These are phyloP conservation scores for Lophius piscatorius DNA, from an alignment of 2,113 vertebrate genomes.

Conservation along the genomic window DNA sequence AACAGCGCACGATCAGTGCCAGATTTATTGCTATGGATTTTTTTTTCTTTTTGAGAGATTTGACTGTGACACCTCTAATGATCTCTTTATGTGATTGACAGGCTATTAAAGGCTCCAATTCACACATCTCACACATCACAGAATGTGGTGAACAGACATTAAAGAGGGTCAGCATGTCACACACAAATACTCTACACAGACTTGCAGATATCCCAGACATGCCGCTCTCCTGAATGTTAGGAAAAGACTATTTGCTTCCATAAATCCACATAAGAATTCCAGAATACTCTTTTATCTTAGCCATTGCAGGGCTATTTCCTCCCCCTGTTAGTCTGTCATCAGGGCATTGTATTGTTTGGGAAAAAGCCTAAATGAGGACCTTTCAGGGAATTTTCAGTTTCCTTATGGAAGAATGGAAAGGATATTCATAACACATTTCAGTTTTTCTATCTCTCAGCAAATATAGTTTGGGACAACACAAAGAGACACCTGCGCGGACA, in stretches of 20 bases:
- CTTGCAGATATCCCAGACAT: slow-evolving; percentile 22
- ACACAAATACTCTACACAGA: slow-evolving; percentile 25
- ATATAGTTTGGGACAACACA: slow-evolving; percentile 52
- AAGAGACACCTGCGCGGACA: slow-evolving; percentile 21
- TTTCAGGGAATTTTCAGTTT: slow-evolving; percentile 70
- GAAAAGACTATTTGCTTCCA: slow-evolving; percentile 61
- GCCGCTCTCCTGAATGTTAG: slow-evolving; percentile 30
- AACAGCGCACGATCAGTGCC: no score
- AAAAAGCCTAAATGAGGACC: slow-evolving; percentile 59
- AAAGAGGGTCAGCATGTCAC: slow-evolving; percentile 55
- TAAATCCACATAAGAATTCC: slow-evolving; percentile 64
- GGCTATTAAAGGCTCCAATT: slow-evolving; percentile 62
- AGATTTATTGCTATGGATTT: no score
- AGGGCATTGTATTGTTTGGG: slow-evolving; percentile 65
- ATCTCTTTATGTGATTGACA: slow-evolving; percentile 73
- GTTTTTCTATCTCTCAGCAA: slow-evolving; percentile 60
- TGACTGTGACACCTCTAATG: slow-evolving; percentile 67
- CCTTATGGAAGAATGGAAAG: slow-evolving; percentile 70
- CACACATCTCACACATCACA: slow-evolving; percentile 61
- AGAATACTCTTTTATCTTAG: slow-evolving; percentile 69
- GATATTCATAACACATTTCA: slow-evolving; percentile 79
- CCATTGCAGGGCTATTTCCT: slow-evolving; percentile 69
- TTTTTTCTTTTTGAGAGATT: slow-evolving; percentile 49
- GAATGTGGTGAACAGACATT: slow-evolving; percentile 37
- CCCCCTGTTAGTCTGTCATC: slow-evolving; percentile 74